A percentile compares a stretch with the other conserved stretches of the same genome.
phyloP scores from a whole-genome alignment of 1,140 invertebrate species.

The Cyclargus thomasi region DNA sequence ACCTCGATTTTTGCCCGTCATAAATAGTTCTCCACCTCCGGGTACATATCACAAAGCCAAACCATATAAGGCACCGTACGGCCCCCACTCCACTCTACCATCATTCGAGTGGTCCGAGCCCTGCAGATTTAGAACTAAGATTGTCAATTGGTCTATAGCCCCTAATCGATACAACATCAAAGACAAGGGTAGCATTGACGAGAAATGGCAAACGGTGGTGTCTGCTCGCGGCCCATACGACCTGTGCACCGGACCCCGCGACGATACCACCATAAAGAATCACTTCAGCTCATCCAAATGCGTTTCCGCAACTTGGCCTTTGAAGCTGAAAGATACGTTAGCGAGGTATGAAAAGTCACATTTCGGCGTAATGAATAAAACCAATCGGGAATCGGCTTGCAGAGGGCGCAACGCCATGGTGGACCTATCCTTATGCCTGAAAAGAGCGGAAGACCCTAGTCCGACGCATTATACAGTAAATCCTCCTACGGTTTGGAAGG shows the following conservation, averaged over 20 bases:
- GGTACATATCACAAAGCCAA: conserved; percentile 49
- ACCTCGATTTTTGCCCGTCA: conserved; percentile 32
- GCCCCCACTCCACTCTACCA: conserved; percentile 46
- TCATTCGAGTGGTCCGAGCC: conserved; percentile 54
- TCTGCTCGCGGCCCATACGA: conserved; percentile 59
- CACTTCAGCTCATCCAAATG: conserved; percentile 46
- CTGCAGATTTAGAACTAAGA: conserved; percentile 52
- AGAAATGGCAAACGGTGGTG: conserved; percentile 51
- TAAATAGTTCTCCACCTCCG: conserved; percentile 41
- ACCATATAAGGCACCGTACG: conserved; percentile 47
- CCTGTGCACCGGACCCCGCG: conserved; percentile 53
- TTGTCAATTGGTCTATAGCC: conserved; percentile 50
- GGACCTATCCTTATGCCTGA: conserved; percentile 47
- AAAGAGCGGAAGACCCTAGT: conserved; percentile 44
- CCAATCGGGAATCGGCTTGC: conserved; percentile 41
- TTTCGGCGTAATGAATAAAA: conserved; percentile 59
- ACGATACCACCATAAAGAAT: conserved; percentile 44
- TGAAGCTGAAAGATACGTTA: conserved; percentile 43
- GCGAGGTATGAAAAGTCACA: conserved; percentile 51
- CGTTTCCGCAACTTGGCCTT: conserved; percentile 49
- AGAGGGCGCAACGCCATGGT: conserved; percentile 49
- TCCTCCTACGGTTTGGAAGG: conserved; percentile 37
- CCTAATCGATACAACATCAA: conserved; percentile 53
- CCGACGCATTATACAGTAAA: conserved; percentile 42
- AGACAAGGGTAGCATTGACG: conserved; percentile 51